A percentile compares a stretch with the other conserved stretches of the same genome.
Evolutionary conservation across 2,113 vertebrate species (phyloP).

Genomic region (Megaptera novaeangliae): DNA sequence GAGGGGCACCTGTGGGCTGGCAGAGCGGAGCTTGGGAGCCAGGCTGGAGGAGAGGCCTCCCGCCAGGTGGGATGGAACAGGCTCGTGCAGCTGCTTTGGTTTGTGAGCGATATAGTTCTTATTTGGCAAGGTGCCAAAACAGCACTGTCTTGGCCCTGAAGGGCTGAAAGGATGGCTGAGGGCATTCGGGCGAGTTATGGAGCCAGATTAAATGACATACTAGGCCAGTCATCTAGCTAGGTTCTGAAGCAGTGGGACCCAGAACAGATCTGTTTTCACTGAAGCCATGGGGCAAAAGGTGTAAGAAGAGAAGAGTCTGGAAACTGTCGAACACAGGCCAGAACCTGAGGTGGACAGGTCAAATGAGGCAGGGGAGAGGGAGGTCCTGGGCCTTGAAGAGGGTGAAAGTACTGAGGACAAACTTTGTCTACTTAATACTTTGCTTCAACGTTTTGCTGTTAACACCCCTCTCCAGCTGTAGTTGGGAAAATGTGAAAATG

Average conservation of each 20-base stretch:
- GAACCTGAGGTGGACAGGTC: not conserved
- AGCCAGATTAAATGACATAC: constrained; percentile 57
- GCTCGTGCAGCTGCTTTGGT: constrained; percentile 39
- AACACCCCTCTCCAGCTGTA: constrained; percentile 63
- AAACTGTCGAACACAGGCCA: constrained; percentile 22
- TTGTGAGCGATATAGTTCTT: constrained; percentile 45
- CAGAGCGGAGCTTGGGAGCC: constrained; percentile 17
- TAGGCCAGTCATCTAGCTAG: constrained; percentile 13
- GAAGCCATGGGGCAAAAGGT: not conserved
- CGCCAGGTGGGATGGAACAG: constrained; percentile 46
- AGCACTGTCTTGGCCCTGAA: constrained; percentile 55
- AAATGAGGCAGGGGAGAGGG: constrained; percentile 1
- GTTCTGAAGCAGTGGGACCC: not conserved
- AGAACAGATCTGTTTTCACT: constrained; percentile 40
- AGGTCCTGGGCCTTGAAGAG: not conserved
- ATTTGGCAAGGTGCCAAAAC: constrained; percentile 43
- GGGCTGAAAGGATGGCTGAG: constrained; percentile 43
- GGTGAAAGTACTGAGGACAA: constrained; percentile 26
- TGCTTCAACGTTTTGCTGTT: constrained; percentile 37
- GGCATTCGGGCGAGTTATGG: not conserved
- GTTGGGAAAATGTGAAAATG: constrained; percentile 52
- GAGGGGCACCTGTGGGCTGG: constrained; percentile 64
- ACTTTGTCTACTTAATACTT: constrained; percentile 49
- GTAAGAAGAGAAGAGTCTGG: constrained; percentile 33
- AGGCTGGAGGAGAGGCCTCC: constrained; percentile 52